These are phyloP conservation scores for Darevskia mixta DNA, from an alignment of 2,797 vertebrate species.

Conservation along the genomic window DNA sequence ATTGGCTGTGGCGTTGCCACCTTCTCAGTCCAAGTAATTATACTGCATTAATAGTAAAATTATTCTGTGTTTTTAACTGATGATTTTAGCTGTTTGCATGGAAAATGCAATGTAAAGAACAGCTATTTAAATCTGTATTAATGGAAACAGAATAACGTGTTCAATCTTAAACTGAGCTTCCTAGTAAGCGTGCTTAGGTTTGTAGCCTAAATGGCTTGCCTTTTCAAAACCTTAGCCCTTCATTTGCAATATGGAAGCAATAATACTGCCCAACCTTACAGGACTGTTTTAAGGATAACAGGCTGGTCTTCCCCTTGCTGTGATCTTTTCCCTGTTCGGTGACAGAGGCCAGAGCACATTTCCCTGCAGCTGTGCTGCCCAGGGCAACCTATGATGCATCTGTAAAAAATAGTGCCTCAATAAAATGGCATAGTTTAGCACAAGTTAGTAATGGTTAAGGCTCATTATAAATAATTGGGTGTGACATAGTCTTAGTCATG, in stretches of 20 bases:
- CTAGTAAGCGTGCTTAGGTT: background rate
- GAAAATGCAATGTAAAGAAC: background rate
- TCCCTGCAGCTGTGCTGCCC: background rate
- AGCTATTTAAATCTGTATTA: background rate
- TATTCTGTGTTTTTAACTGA: background rate
- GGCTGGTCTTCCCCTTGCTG: too few relatives aligned
- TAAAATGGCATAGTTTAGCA: background rate
- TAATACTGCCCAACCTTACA: background rate
- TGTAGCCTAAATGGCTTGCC: background rate
- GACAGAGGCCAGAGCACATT: background rate
- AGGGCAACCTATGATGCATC: background rate
- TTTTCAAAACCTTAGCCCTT: background rate
- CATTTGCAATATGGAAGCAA: background rate
- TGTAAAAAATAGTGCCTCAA: background rate
- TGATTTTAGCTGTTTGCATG: background rate
- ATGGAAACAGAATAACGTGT: background rate
- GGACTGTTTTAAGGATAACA: background rate
- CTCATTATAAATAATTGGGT: background rate
- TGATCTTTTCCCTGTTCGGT: background rate
- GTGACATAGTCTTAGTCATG: background rate
- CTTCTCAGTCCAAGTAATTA: slow-evolving; percentile 90
- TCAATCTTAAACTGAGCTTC: background rate
- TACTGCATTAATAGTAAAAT: background rate
- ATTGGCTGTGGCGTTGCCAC: slow-evolving; percentile 89
- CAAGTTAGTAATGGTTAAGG: background rate